A percentile compares a stretch with the other conserved stretches of the same genome.
Conservation (phyloP, 2,113 vertebrate genomes). For the Leptobrachium leishanense region DNA sequence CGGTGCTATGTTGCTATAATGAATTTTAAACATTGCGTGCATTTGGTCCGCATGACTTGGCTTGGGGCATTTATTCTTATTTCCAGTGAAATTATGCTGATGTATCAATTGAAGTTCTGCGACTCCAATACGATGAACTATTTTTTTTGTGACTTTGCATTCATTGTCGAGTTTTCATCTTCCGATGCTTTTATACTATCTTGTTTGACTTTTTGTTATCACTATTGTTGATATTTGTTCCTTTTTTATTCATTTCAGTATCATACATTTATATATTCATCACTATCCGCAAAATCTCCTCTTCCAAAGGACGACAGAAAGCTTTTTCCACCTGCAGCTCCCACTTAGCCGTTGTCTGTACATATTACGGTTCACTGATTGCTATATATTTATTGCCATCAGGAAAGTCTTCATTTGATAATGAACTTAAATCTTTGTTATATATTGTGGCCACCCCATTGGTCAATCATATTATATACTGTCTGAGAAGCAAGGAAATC, state of each 20-base stretch:
- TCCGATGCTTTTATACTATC: conserved; percentile 1
- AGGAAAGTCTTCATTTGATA: not conserved
- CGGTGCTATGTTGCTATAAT: not conserved
- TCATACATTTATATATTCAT: conserved; percentile 32
- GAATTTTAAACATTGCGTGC: not conserved
- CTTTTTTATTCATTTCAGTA: conserved; percentile 13
- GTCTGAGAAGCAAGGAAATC: conserved; percentile 12
- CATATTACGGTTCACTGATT: conserved; percentile 2
- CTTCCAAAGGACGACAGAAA: conserved; percentile 6
- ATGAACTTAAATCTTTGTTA: conserved; percentile 17
- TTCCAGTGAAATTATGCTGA: conserved; percentile 17
- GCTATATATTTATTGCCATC: conserved; percentile 22
- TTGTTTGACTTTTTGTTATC: conserved; percentile 5
- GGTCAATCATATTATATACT: conserved; percentile 26
- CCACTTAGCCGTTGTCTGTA: conserved; percentile 6
- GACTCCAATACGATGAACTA: not conserved
- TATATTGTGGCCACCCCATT: conserved; percentile 21
- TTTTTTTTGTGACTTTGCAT: conserved; percentile 31
- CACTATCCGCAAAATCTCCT: conserved; percentile 8
- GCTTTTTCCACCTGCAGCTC: conserved; percentile 27
- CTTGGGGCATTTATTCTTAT: not conserved
- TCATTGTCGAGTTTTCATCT: conserved; percentile 7
- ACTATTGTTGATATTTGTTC: conserved; percentile 1
- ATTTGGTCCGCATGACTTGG: conserved; percentile 8
- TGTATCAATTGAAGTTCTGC: conserved; percentile 22